These are phyloP conservation scores for Chouioia cunea DNA, from an alignment of 2,888 invertebrate genomes.

Conservation along the genomic window DNA sequence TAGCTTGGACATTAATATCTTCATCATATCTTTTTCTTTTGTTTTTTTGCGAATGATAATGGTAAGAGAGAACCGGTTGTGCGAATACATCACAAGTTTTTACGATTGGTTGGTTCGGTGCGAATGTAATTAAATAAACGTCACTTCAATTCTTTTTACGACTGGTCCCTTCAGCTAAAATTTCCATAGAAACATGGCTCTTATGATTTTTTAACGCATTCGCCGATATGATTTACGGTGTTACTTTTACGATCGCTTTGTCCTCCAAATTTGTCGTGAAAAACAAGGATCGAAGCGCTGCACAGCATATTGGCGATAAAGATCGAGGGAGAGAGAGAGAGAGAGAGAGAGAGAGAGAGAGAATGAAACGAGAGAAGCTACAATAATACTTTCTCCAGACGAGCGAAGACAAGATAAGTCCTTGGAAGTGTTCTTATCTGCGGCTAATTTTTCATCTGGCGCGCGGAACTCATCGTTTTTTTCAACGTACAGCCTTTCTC, in stretches of 20 bases:
- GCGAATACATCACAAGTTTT: conserved; percentile 43
- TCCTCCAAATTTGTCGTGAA: conserved; percentile 11
- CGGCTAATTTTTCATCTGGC: conserved; percentile 40
- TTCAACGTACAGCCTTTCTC: conserved; percentile 7
- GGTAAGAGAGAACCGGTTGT: conserved; percentile 37
- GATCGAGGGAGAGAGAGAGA: neutral
- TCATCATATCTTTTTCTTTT: conserved; percentile 1
- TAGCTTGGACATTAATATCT: conserved; percentile 19
- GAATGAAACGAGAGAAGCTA: conserved; percentile 16
- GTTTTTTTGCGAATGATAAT: conserved; percentile 32
- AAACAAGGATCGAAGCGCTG: neutral
- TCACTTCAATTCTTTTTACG: conserved; percentile 59
- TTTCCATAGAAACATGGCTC: conserved; percentile 56
- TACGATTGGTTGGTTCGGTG: conserved; percentile 42
- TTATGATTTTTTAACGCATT: conserved; percentile 48
- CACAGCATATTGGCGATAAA: conserved; percentile 4
- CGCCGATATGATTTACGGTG: conserved; percentile 59
- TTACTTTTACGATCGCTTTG: conserved; percentile 61
- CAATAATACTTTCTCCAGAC: conserved; percentile 21
- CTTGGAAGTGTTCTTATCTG: conserved; percentile 39
- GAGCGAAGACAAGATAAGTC: conserved; percentile 26
- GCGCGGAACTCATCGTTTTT: neutral
- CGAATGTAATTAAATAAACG: conserved; percentile 50
- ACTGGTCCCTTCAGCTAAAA: conserved; percentile 48
- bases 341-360: conserved; percentile 2